phyloP scores from a whole-genome alignment of 2,797 vertebrate species.

The Hydrophis major region DNA sequence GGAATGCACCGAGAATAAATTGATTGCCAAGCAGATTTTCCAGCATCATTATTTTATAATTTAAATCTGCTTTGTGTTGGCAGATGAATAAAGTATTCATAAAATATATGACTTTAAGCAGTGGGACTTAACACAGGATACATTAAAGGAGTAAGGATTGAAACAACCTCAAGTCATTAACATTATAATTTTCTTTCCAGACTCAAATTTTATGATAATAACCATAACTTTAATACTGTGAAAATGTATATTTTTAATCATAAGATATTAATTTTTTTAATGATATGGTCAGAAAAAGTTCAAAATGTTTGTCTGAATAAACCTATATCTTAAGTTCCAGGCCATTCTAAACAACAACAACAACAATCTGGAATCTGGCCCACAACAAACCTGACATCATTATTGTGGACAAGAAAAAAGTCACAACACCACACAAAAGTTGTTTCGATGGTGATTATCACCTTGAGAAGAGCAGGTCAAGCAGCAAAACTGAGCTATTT shows the following conservation, averaged over 20 bases:
- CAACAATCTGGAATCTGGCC: not conserved
- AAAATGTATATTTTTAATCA: conserved; percentile 9
- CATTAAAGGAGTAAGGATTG: conserved; percentile 23
- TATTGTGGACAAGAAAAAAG: not conserved
- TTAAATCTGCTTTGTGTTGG: conserved; percentile 22
- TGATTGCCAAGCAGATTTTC: conserved; percentile 4
- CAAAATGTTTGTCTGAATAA: not conserved
- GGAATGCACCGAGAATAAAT: conserved; percentile 20
- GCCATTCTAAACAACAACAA: not conserved
- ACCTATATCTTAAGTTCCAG: not conserved
- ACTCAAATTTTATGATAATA: conserved; percentile 34
- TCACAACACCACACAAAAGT: not conserved
- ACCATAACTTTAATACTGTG: not conserved
- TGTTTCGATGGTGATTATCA: not conserved
- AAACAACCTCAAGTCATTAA: conserved; percentile 27
- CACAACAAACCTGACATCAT: not conserved
- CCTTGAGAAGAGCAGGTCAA: not conserved
- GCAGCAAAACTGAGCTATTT: not conserved
- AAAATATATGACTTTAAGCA: conserved; percentile 22
- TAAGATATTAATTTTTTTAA: not conserved
- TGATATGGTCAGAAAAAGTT: not conserved
- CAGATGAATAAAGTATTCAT: conserved; percentile 19
- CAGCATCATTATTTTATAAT: conserved; percentile 16
- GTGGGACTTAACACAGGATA: conserved; percentile 5
- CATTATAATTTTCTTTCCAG: conserved; percentile 24